These are phyloP conservation scores for Diarsia mendica DNA, from an alignment of 2,888 invertebrate species.

Conservation along the genomic window DNA sequence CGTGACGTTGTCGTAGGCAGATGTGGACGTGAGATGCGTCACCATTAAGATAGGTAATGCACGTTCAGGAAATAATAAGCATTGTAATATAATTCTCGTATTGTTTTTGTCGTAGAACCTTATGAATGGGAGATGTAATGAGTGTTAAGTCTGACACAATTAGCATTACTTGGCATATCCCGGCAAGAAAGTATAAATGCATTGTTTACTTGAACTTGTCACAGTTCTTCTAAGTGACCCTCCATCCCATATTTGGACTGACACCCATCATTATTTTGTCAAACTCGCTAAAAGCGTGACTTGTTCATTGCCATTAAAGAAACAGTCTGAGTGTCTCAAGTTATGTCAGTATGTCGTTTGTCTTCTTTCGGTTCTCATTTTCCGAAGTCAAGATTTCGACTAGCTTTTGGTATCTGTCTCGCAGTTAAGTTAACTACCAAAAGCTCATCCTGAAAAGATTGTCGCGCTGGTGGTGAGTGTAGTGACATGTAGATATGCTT, in stretches of 20 bases:
- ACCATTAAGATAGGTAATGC: slow-evolving; percentile 53
- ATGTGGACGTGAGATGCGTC: slow-evolving; percentile 66
- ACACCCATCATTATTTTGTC: neutral
- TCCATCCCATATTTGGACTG: slow-evolving; percentile 3
- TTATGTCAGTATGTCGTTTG: slow-evolving; percentile 15
- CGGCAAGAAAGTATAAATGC: neutral
- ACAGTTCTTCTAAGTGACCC: slow-evolving; percentile 32
- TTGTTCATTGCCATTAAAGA: slow-evolving; percentile 38
- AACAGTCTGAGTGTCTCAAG: neutral
- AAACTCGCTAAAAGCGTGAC: slow-evolving; percentile 30
- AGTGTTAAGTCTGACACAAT: slow-evolving; percentile 13
- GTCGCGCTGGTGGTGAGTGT: neutral
- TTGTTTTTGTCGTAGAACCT: slow-evolving; percentile 4
- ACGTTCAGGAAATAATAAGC: slow-evolving; percentile 54
- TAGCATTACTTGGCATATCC: slow-evolving; percentile 4
- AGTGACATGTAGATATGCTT: neutral
- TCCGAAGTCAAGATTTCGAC: no score
- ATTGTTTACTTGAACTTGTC: slow-evolving; percentile 31
- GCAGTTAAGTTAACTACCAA: neutral
- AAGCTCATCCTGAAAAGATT: neutral
- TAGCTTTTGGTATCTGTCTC: neutral
- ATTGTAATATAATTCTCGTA: neutral
- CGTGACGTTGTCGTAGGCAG: slow-evolving; percentile 50
- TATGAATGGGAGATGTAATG: slow-evolving; percentile 30
- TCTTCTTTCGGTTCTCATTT: slow-evolving; percentile 1